Base-by-base conservation (phyloP, 2,797 vertebrate genomes). In the Gymnothorax reevesii region DNA sequence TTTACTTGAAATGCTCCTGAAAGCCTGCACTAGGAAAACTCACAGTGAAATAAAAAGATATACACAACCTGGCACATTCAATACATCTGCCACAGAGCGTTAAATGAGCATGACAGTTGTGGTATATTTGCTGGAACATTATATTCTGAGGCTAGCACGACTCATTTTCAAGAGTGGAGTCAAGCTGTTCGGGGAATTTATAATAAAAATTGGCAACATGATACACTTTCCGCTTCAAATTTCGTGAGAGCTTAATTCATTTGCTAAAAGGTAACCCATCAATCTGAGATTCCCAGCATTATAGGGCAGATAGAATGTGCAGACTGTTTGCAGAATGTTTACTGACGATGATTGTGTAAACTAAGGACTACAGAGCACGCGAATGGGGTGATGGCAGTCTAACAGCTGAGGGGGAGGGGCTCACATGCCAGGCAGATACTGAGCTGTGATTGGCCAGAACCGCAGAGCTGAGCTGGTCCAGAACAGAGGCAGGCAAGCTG, bases 361-460 rank as follows among this genome's bases (percentile, higher is more conserved):
- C 80, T 15, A 7, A 33, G 12, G 33, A 42, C 33, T 42, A 42
- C 33, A 42, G 33, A 42, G 57, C 10, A 2, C n/a, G 25, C 13
- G 69, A 0, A 4, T 5, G 69, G 25, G 71, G 64, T 12, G 57
- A 17, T 33, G 52, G 3, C 2, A 42, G 7, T 4, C 17, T 77
- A 10, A 57, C 52, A 10, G 64, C 52, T 22, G 84, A 52, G 25
- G 57, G 49, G 60, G 7, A 62, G 5, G 17, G 6, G 91, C 96
- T 94, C 93, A 99, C 99, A 55, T 99, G 99, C 99, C 98, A 99
- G 0, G 97, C 97, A 10, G 95, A 95, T 59, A 97, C 88, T 57
- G 97, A 97, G 57, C 95, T 91, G n/a, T 95, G 95, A 90, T 96
- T 98, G 91, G 95, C 93, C 92, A 97, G 93, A 73, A 99, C 97